A percentile compares a stretch with the other conserved stretches of the same genome.
These are phyloP conservation scores for Morinoia aosen DNA, from an alignment of 2,888 invertebrate genomes.

Conservation along the genomic window DNA sequence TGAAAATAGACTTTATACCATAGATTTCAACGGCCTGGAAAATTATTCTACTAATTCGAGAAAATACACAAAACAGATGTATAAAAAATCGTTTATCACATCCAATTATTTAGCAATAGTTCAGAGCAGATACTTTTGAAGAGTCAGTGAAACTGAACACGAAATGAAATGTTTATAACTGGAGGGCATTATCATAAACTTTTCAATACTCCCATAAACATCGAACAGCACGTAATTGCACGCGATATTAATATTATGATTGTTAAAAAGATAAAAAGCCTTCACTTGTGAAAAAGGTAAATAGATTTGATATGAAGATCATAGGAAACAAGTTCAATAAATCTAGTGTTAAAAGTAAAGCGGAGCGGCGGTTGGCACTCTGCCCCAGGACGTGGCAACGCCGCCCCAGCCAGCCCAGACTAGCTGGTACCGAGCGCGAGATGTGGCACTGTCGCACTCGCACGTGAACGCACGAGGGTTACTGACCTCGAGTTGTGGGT, in stretches of 20 bases:
- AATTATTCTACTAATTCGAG: too few species aligned
- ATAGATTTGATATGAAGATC: background rate
- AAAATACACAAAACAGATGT: background rate
- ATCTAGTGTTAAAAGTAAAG: background rate
- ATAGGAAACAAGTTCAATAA: background rate
- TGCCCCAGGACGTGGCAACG: conserved; percentile 2
- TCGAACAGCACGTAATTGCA: background rate
- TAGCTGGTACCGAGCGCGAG: background rate
- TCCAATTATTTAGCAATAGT: background rate
- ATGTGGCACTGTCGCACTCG: conserved; percentile 21
- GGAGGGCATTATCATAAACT: background rate
- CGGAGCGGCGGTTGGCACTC: background rate
- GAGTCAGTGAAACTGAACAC: background rate
- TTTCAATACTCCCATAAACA: background rate
- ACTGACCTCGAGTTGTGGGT: conserved; percentile 2
- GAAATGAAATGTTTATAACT: background rate
- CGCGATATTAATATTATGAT: background rate
- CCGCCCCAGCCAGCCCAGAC: background rate
- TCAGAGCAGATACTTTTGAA: background rate
- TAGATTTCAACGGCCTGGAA: too few species aligned
- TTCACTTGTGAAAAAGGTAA: background rate
- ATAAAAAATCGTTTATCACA: background rate
- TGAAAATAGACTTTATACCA: too few species aligned
- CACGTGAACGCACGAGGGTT: conserved; percentile 31
- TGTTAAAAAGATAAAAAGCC: background rate